phyloP scores from a whole-genome alignment of 2,888 invertebrate species.

The Ophioninae sp. region DNA sequence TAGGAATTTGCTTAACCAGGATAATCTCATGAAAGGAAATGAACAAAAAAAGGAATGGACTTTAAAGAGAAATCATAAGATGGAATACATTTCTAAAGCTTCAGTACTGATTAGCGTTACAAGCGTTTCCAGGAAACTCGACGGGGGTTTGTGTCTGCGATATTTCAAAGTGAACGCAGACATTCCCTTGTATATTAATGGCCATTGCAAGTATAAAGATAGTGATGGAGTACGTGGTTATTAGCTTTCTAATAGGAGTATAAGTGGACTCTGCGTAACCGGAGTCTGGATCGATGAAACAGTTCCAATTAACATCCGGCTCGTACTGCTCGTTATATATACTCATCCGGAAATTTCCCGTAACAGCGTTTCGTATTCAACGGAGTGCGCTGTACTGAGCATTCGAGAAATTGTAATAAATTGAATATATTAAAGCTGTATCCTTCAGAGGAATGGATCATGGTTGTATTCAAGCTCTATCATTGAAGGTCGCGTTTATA shows the following conservation, averaged over 20 bases:
- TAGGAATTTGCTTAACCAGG: neutral
- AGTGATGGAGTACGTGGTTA: neutral
- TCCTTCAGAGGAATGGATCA: neutral
- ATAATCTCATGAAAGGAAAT: too few species aligned
- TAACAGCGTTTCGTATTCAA: neutral
- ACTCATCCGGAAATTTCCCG: conserved; percentile 27
- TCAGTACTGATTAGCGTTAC: conserved; percentile 27
- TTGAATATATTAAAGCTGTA: neutral
- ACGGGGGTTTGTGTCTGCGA: neutral
- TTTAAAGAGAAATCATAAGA: conserved; percentile 20
- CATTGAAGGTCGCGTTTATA: neutral
- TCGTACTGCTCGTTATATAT: conserved; percentile 19
- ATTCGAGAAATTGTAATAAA: conserved; percentile 6
- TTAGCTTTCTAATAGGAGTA: conserved; percentile 57
- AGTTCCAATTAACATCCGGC: conserved; percentile 44
- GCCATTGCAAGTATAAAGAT: conserved; percentile 1
- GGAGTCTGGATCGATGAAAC: conserved; percentile 28
- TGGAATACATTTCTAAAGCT: neutral
- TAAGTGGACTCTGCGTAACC: conserved; percentile 38
- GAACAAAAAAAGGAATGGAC: neutral
- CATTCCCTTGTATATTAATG: conserved; percentile 11
- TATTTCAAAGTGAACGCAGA: conserved; percentile 29
- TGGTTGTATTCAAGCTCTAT: neutral
- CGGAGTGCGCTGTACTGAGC: neutral
- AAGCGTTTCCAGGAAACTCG: conserved; percentile 38